Conservation (phyloP, 2,797 vertebrate genomes). For the Crenichthys baileyi region DNA sequence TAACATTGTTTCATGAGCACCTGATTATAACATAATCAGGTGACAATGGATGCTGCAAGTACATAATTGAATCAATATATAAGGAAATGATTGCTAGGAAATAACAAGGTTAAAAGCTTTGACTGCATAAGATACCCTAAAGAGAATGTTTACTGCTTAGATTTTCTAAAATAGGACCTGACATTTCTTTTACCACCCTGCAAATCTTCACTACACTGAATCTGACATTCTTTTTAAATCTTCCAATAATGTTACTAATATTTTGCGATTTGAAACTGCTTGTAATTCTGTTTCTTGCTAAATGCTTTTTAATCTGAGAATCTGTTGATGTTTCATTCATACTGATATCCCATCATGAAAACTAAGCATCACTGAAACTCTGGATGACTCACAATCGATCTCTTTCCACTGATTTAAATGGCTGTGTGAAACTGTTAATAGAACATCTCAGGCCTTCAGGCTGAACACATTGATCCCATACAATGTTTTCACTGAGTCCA, state of each 20-base stretch:
- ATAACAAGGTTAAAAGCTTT: not conserved
- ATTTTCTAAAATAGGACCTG: not conserved
- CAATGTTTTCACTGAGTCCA: slow-evolving; percentile 63
- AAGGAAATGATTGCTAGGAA: not conserved
- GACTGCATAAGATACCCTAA: not conserved
- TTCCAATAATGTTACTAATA: not conserved
- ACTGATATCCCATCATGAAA: slow-evolving; percentile 59
- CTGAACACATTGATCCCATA: slow-evolving; percentile 67
- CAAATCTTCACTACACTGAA: not conserved
- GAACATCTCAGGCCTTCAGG: slow-evolving; percentile 68
- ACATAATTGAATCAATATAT: not conserved
- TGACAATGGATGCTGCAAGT: not conserved
- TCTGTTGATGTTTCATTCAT: slow-evolving; percentile 45
- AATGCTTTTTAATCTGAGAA: slow-evolving; percentile 3
- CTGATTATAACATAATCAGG: too few relatives aligned
- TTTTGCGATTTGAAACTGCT: not conserved
- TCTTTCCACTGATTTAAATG: slow-evolving; percentile 66
- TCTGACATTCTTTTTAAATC: accelerated
- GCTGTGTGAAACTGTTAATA: slow-evolving; percentile 72
- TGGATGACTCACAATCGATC: slow-evolving; percentile 63
- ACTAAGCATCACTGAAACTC: slow-evolving; percentile 47
- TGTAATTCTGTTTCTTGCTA: slow-evolving; percentile 3
- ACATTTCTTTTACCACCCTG: not conserved
- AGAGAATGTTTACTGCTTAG: not conserved
- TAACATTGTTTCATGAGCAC: not conserved